Evolutionary conservation across 1,140 invertebrate genomes (phyloP), one percentile per base, ranked within the genome.

Genomic region (Lepidotrigona ventralis): DNA sequence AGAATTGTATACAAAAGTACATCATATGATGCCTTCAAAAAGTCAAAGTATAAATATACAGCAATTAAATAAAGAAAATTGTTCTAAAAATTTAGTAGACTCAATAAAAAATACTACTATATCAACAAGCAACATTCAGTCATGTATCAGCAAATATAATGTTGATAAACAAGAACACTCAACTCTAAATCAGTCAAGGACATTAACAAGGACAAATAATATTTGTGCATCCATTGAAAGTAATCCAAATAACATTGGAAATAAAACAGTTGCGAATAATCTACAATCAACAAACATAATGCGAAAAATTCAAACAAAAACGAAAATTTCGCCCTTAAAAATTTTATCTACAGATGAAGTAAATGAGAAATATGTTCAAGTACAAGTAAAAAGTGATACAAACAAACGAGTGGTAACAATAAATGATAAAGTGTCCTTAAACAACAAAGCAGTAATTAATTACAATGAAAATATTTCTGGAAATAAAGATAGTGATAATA

Each of bases 301-400:
- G n/a, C 33, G 11, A 0, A n/a, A 64, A 80, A 14, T 54, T 68
- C 63, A 11, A 72, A 56, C 4, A 19, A 81, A 68, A 68, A 51
- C 9, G 11, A 81, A 64, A 58, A 0, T 21, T 29, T 9, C 54
- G 51, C 15, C 70, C 17, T 71, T 91, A 26, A 91, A 80, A 73
- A 51, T 89, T 26, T 85, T 91, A 23, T 88, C 85, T 0, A 87
- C 51, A 39, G 86, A 90, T 2, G 87, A 91, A 64, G 85, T 91
- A 23, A 91, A 90, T 77, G 58, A 23, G 1, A 91, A 90, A 29
- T 79, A 80, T 29, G 29, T 87, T 17, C 86, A 90, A 66, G 56
- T 90, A 70, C 72, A 87, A 60, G 64, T 90, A 14, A 83, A 82
- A 4, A 68, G 63, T 15, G 74, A 88, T 6, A 71, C 70, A 14